Evolutionary conservation across 2,888 invertebrate species (phyloP), one percentile per base, ranked within the genome.

Genomic region (Gandaritis pyraliata): DNA sequence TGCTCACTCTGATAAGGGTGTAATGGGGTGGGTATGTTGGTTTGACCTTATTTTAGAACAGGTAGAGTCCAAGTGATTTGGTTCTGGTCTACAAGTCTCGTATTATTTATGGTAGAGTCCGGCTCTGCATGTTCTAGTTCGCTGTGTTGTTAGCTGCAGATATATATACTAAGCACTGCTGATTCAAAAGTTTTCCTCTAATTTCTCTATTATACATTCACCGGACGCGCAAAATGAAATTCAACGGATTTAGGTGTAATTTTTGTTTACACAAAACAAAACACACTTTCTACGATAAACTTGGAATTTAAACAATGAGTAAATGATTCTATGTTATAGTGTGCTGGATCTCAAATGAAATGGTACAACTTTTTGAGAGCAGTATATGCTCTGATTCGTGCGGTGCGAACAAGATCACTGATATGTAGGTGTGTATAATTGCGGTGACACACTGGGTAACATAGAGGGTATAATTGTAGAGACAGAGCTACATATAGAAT

Each of bases 291-390:
- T 64, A 52, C 51, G 41, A 51, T 55, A 58, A 55, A 41, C 52
- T 58, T 56, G 48, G 52, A 59, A 56, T 59, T 59, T 47, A 64
- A 68, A 70, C 70, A 68, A 70, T 69, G 65, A 60, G 43, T 58
- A 33, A 33, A 33, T 33, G 33, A 33, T 33, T 33, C 33, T 33
- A 13, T 36, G 51, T 66, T 61, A 57, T 41, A 38, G 46, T 70
- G 66, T 54, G 63, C 70, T 59, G 63, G 65, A 68, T 70, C 59
- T 66, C 58, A 58, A 61, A 66, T 64, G 59, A 58, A 66, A 69
- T 71, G 70, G 61, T 53, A 39, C 55, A 54, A 56, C 65, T 58
- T 71, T 68, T 66, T 58, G 66, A 68, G 71, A 71, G 64, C 59
- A 56, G 51, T 48, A 52, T 41, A 69, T 58, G 71, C 66, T 71